A percentile compares a stretch with the other conserved stretches of the same genome.
phyloP scores from a whole-genome alignment of 2,797 vertebrate species.

The Hippocampus kuda region DNA sequence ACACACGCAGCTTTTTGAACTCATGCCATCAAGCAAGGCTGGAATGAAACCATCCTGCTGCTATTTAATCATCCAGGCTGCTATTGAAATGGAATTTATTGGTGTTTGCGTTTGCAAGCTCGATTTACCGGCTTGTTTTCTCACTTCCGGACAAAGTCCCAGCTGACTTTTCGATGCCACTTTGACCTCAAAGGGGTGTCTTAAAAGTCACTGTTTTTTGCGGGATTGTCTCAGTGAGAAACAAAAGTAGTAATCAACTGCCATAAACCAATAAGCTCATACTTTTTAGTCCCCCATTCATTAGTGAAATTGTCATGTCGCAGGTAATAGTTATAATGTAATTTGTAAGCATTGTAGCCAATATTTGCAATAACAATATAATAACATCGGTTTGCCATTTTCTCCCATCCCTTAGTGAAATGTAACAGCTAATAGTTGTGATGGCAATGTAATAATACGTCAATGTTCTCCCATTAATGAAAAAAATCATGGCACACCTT shows the following conservation, averaged over 20 bases:
- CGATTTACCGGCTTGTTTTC: constrained; percentile 22
- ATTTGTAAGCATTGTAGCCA: no score
- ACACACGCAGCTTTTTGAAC: constrained; percentile 32
- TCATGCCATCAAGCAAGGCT: constrained; percentile 35
- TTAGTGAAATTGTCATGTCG: background rate
- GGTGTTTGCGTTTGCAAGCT: constrained; percentile 51
- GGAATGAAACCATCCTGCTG: constrained; percentile 68
- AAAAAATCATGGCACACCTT: no score
- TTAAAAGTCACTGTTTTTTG: constrained; percentile 25
- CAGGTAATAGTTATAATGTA: no score
- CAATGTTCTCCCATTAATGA: no score
- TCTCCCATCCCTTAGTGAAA: no score
- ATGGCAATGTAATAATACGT: no score
- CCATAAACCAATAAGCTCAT: background rate
- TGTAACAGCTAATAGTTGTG: no score
- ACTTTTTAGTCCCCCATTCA: no score
- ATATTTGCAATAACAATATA: no score
- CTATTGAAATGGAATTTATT: constrained; percentile 61
- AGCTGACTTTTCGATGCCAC: constrained; percentile 35
- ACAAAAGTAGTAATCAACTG: background rate
- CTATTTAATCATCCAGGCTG: constrained; percentile 54
- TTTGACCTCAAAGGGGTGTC: constrained; percentile 26
- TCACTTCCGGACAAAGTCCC: constrained; percentile 23
- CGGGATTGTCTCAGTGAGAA: constrained; percentile 22
- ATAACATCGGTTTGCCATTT: no score